Percentiles rank a stretch among this genome's conserved stretches.
Conservation (phyloP, 1,140 invertebrate species). For the Aplysia californica region DNA sequence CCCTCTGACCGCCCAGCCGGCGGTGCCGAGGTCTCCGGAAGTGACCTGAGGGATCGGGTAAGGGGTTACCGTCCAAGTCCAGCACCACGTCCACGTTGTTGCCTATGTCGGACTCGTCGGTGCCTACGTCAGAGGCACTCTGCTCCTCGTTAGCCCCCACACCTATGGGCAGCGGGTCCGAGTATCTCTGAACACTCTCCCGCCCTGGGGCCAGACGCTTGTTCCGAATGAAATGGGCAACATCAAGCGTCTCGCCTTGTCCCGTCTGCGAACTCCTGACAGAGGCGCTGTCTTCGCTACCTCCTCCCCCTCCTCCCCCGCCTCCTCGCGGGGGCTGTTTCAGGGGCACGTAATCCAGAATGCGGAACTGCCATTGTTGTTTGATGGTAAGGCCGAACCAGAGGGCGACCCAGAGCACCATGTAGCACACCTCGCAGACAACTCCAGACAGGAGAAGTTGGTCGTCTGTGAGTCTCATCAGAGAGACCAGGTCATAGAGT, state of each 20-base stretch:
- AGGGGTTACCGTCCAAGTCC: conserved; percentile 26
- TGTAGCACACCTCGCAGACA: conserved; percentile 50
- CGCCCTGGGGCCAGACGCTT: background rate
- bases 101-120: conserved; percentile 33
- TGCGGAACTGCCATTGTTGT: conserved; percentile 57
- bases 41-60: conserved; percentile 20
- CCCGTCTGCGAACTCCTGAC: conserved; percentile 43
- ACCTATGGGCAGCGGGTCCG: conserved; percentile 2
- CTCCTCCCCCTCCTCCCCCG: conserved; percentile 41
- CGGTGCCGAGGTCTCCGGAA: conserved; percentile 16
- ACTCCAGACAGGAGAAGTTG: conserved; percentile 44
- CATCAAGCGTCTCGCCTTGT: background rate
- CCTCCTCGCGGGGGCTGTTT: conserved; percentile 43
- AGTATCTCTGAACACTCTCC: conserved; percentile 13
- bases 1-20: conserved; percentile 42
- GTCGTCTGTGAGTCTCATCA: conserved; percentile 48
- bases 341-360: conserved; percentile 54
- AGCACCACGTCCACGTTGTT: conserved; percentile 33
- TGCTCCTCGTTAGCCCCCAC: conserved; percentile 8
- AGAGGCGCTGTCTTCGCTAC: conserved; percentile 41
- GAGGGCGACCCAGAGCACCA: conserved; percentile 54
- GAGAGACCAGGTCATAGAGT: conserved; percentile 47
- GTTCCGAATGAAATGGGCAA: background rate
- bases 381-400: conserved; percentile 58
- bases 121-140: conserved; percentile 34